Evolutionary conservation across 1,140 invertebrate genomes (phyloP), one percentile per base, ranked within the genome.

Genomic region (Cydia amplana): DNA sequence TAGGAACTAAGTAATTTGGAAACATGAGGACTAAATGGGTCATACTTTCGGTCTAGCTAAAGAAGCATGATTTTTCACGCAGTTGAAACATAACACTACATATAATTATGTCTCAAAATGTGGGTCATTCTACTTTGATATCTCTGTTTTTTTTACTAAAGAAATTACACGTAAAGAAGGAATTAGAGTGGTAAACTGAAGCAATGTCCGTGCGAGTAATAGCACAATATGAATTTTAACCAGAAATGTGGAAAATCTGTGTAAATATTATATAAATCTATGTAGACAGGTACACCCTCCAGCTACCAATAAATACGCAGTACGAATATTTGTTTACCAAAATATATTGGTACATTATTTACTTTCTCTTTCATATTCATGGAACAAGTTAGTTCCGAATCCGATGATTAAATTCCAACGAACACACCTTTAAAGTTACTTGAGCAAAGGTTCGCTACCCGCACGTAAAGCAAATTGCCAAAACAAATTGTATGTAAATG

Each of bases 321-420:
- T 23, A 23, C 55, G 20, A 23, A 23, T 60, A 60, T 60, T 60
- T 60, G 55, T 60, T 60, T 60, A 18, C 18, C 55, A 7, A 60
- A 60, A 60, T n/a, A n/a, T 23, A 60, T 23, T 23, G 55, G 55
- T 23, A 23, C 55, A 23, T 60, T 60, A 60, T 60, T 60, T 60
- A 60, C 55, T 60, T 60, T 60, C 20, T 60, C 18, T 23, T 60
- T 60, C 55, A 60, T 60, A 60, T 60, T 60, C 55, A 20, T 60
- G 55, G 6, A 60, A 23, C 55, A 23, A 60, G 55, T 60, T 60
- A 20, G 43, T 46, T 46, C 43, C 20, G 55, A 23, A 60, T 60
- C 55, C 55, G 55, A 60, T 60, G 55, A 60, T 60, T 60, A 60
- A 60, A 60, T 60, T 60, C 9, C 55, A 9, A 18, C 51, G 51